Percentiles rank a stretch among this genome's conserved stretches.
These are phyloP conservation scores for Anastrepha obliqua DNA, from an alignment of 1,140 invertebrate genomes.

Conservation along the genomic window DNA sequence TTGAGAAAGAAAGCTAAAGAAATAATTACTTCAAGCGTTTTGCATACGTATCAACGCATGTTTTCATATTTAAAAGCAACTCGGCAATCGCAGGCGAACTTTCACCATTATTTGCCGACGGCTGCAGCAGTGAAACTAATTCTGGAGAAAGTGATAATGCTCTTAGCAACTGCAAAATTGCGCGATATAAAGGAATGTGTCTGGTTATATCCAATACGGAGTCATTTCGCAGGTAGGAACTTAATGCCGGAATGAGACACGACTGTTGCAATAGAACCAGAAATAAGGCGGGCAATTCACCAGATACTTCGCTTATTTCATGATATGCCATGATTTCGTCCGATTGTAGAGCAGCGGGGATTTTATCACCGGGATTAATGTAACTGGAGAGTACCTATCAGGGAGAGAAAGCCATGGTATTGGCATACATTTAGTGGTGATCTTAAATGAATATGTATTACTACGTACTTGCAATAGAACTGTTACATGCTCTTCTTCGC, in stretches of 20 bases:
- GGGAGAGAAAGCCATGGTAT: background rate
- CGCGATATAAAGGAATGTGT: constrained; percentile 92
- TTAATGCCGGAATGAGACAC: constrained; percentile 89
- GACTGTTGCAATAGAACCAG: constrained; percentile 86
- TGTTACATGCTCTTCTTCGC: constrained; percentile 95
- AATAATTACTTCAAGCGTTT: constrained; percentile 83
- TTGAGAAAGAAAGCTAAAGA: background rate
- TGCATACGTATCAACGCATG: constrained; percentile 93
- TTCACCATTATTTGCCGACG: constrained; percentile 69
- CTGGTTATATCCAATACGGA: constrained; percentile 96
- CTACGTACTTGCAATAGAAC: constrained; percentile 80
- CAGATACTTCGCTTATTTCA: constrained; percentile 71
- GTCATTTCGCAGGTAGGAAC: constrained; percentile 94
- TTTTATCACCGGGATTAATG: constrained; percentile 85
- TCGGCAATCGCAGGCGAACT: constrained; percentile 78
- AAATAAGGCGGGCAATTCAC: constrained; percentile 82
- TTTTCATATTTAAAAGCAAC: constrained; percentile 89
- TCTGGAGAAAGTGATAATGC: constrained; percentile 84
- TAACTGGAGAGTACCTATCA: constrained; percentile 88
- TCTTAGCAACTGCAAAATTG: constrained; percentile 87
- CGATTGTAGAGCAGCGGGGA: constrained; percentile 76
- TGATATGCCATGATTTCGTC: constrained; percentile 70
- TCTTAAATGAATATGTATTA: background rate
- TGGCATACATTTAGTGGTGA: background rate
- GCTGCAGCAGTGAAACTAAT: constrained; percentile 81